Conservation (phyloP, 2,888 invertebrate species). For the Congeria kusceri region DNA sequence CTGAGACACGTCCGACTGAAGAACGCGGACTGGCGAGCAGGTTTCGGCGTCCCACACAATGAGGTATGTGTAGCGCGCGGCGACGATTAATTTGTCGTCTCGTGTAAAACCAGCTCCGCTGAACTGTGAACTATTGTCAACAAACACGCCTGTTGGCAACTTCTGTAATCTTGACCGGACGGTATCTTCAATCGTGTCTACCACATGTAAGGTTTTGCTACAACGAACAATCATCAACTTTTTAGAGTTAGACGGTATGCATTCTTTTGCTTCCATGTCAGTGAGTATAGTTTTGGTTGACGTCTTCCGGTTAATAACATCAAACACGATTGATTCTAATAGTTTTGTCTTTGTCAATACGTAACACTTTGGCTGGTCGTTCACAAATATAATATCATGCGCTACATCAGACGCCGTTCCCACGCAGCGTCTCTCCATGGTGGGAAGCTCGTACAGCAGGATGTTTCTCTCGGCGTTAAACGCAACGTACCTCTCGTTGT, state of each 20-base stretch:
- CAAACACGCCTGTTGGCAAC: slow-evolving; percentile 75
- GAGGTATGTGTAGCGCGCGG: slow-evolving; percentile 78
- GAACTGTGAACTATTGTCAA: slow-evolving; percentile 76
- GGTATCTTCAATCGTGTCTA: slow-evolving; percentile 68
- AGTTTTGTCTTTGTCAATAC: slow-evolving; percentile 73
- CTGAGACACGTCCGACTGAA: slow-evolving; percentile 75
- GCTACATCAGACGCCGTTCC: slow-evolving; percentile 72
- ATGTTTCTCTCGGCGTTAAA: slow-evolving; percentile 74
- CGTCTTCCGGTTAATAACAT: slow-evolving; percentile 68
- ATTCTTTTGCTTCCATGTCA: slow-evolving; percentile 74
- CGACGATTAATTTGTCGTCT: slow-evolving; percentile 76
- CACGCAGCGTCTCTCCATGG: slow-evolving; percentile 77
- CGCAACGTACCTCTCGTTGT: slow-evolving; percentile 72
- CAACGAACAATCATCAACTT: slow-evolving; percentile 72
- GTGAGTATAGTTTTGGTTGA: slow-evolving; percentile 68
- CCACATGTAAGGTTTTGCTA: slow-evolving; percentile 72
- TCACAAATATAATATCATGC: slow-evolving; percentile 71
- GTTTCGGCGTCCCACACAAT: slow-evolving; percentile 78
- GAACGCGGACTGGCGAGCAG: slow-evolving; percentile 74
- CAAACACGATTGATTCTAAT: slow-evolving; percentile 71
- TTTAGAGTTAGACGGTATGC: slow-evolving; percentile 69
- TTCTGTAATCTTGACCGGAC: slow-evolving; percentile 67
- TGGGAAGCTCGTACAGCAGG: slow-evolving; percentile 74
- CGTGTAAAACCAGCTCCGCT: slow-evolving; percentile 79
- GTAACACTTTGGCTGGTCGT: slow-evolving; percentile 70